Percentiles rank a stretch among this genome's conserved stretches.
These are phyloP conservation scores for Numenius phaeopus DNA, from an alignment of 2,797 vertebrate species.

Conservation along the genomic window DNA sequence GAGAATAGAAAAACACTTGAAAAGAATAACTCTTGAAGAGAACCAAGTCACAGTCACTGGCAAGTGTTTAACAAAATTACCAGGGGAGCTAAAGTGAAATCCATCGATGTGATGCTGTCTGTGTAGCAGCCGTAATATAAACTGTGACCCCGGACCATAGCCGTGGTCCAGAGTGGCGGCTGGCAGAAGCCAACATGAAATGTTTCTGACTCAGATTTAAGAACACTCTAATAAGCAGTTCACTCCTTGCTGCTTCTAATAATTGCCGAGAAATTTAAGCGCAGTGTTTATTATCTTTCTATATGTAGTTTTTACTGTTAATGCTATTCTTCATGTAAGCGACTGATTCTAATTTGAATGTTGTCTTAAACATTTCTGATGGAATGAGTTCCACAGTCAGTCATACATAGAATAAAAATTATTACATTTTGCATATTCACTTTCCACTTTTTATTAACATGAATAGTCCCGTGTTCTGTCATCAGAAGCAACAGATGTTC, in stretches of 20 bases:
- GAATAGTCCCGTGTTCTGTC: background rate
- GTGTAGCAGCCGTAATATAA: background rate
- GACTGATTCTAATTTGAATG: background rate
- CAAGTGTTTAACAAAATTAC: constrained; percentile 39
- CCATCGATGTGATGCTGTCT: background rate
- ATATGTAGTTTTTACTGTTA: background rate
- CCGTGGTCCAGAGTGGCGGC: background rate
- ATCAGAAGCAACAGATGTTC: background rate
- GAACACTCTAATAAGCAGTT: background rate
- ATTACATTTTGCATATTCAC: background rate
- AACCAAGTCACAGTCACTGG: constrained; percentile 13
- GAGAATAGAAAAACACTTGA: constrained; percentile 26
- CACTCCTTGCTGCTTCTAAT: background rate
- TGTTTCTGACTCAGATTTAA: background rate
- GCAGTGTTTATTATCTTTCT: background rate
- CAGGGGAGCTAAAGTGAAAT: background rate
- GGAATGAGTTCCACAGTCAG: background rate
- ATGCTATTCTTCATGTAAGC: background rate
- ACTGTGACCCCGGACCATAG: background rate
- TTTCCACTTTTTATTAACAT: background rate
- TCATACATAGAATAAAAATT: background rate
- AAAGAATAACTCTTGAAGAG: constrained; percentile 11
- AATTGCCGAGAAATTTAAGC: background rate
- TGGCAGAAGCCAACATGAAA: background rate
- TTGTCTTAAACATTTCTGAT: background rate